Percentiles rank a stretch among this genome's conserved stretches.
Evolutionary conservation across 1,140 invertebrate genomes (phyloP).

Genomic region (Procambarus clarkii): DNA sequence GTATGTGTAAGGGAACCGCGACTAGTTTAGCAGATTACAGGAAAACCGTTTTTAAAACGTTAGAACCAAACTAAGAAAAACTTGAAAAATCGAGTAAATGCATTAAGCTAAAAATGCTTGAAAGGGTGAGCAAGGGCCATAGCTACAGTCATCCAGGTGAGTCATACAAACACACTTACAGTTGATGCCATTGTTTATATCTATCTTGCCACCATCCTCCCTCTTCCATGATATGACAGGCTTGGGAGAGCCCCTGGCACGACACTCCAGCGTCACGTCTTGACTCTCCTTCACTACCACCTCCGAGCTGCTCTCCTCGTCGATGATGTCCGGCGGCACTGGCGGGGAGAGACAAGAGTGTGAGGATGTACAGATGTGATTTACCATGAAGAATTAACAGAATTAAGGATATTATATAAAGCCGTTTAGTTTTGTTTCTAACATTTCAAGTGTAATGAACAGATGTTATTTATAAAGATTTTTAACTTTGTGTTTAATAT

Average conservation of each 20-base stretch:
- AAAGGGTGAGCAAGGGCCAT: no score
- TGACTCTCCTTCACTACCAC: conserved; percentile 76
- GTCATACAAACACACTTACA: conserved; percentile 33
- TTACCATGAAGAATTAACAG: not conserved
- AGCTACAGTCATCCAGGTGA: no score
- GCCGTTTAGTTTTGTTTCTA: no score
- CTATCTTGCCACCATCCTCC: conserved; percentile 73
- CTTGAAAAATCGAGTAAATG: no score
- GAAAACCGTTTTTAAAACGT: no score
- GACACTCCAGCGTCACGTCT: conserved; percentile 77
- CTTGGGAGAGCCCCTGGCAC: conserved; percentile 77
- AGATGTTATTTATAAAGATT: no score
- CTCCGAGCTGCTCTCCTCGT: conserved; percentile 74
- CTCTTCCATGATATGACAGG: conserved; percentile 78
- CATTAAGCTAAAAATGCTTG: no score
- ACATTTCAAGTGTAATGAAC: no score
- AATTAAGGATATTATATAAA: not conserved
- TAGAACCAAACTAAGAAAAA: no score
- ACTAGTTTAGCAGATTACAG: no score
- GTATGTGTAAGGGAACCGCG: no score
- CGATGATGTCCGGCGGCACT: conserved; percentile 74
- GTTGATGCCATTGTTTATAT: conserved; percentile 71
- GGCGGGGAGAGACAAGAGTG: not conserved
- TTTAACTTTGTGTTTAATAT: no score
- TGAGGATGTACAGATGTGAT: not conserved